Conservation (phyloP, 1,140 invertebrate genomes). For the Pachypsylla venusta region DNA sequence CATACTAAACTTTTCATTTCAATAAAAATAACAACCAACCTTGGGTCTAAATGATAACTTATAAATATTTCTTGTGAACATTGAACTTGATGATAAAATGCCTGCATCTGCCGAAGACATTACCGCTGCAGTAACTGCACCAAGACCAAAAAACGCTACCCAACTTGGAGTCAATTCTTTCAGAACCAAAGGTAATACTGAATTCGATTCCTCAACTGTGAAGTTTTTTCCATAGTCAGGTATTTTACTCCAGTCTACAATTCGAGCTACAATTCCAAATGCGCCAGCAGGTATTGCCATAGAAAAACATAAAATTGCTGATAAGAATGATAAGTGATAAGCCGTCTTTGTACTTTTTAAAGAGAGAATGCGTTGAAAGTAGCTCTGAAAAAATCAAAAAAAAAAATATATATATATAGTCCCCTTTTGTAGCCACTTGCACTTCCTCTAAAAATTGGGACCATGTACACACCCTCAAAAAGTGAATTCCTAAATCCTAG, state of each 20-base stretch:
- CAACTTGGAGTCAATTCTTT: slow-evolving; percentile 52
- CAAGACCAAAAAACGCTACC: slow-evolving; percentile 53
- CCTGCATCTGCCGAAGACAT: slow-evolving; percentile 71
- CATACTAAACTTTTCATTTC: too few species aligned
- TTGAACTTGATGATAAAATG: slow-evolving; percentile 55
- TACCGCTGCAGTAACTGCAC: slow-evolving; percentile 62
- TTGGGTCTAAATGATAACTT: slow-evolving; percentile 51
- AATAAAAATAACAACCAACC: slow-evolving; percentile 33
- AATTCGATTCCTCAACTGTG: slow-evolving; percentile 37
- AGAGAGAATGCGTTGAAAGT: slow-evolving; percentile 67
- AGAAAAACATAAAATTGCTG: slow-evolving; percentile 54
- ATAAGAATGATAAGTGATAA: slow-evolving; percentile 52
- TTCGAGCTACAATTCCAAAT: slow-evolving; percentile 53
- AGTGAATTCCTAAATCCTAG: too few species aligned
- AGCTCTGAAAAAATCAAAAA: slow-evolving; percentile 40
- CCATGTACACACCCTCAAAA: too few species aligned
- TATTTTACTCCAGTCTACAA: slow-evolving; percentile 43
- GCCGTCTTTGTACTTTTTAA: slow-evolving; percentile 52
- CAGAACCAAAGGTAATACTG: slow-evolving; percentile 56
- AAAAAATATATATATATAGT: not conserved
- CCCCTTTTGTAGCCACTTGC: not conserved
- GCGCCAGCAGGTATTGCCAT: slow-evolving; percentile 58
- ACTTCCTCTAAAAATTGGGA: too few species aligned
- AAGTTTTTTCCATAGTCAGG: slow-evolving; percentile 32
- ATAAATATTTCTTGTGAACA: slow-evolving; percentile 71